phyloP scores from a whole-genome alignment of 2,797 vertebrate genomes.

The Gambelia wislizenii region DNA sequence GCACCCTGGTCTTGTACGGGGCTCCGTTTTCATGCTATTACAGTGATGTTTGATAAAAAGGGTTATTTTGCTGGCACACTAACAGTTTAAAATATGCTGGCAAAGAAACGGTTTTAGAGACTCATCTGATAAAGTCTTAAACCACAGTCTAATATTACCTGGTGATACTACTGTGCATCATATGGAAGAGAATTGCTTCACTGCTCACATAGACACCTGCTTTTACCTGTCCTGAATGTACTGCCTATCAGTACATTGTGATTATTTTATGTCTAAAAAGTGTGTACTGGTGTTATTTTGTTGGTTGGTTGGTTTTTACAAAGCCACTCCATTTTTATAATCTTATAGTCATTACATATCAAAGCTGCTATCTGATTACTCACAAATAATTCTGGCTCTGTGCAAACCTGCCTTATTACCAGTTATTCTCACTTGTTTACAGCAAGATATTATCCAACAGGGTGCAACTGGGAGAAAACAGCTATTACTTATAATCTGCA shows the following conservation, averaged over 20 bases:
- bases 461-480: neutral
- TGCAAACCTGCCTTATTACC: neutral
- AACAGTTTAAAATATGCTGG: no score
- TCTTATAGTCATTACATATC: neutral
- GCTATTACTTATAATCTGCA: neutral
- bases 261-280: neutral
- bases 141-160: no score
- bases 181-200: neutral
- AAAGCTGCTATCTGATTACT: neutral
- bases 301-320: neutral
- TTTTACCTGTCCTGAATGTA: neutral
- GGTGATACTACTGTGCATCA: neutral
- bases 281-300: neutral
- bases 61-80: no score
- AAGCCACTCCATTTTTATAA: neutral
- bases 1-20: no score
- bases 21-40: no score
- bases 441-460: neutral
- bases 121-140: no score
- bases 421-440: conserved; percentile 25
- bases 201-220: neutral
- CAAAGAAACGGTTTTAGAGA: no score
- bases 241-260: neutral
- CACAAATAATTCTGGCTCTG: conserved; percentile 2
- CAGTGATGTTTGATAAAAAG: no score